Conservation (phyloP, 1,140 invertebrate genomes). For the Polyergus mexicanus region DNA sequence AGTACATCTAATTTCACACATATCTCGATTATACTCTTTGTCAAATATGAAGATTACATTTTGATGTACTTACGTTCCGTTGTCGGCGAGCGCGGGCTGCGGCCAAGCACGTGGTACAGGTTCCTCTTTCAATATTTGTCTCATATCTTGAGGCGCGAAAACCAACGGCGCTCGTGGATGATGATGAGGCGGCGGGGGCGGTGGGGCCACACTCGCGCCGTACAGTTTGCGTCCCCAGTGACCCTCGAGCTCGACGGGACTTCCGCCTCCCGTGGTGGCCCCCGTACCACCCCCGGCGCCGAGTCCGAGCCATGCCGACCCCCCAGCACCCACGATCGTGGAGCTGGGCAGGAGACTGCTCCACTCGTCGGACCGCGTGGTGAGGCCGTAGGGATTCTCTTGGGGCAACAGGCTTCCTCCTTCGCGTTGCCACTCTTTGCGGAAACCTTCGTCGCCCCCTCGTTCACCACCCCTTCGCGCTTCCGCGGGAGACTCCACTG, state of each 20-base stretch:
- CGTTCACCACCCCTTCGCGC: conserved; percentile 52
- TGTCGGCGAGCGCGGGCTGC: conserved; percentile 83
- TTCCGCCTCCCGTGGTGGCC: conserved; percentile 81
- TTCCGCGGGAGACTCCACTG: conserved; percentile 55
- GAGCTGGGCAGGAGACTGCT: conserved; percentile 86
- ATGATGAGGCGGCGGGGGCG: conserved; percentile 85
- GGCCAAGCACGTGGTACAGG: conserved; percentile 85
- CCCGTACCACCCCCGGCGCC: conserved; percentile 82
- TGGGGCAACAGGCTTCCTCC: conserved; percentile 79
- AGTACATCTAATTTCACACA: not conserved
- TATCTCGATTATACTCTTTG: not conserved
- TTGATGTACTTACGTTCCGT: conserved; percentile 83
- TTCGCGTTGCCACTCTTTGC: conserved; percentile 69
- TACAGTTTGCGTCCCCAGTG: conserved; percentile 85
- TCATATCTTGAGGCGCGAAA: conserved; percentile 85
- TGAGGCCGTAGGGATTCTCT: conserved; percentile 83
- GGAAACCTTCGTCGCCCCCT: conserved; percentile 52
- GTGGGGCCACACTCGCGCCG: conserved; percentile 84
- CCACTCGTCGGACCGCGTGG: conserved; percentile 86
- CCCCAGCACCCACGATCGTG: conserved; percentile 86
- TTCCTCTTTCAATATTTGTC: conserved; percentile 86
- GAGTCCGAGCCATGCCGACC: conserved; percentile 85
- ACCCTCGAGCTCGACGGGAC: conserved; percentile 85
- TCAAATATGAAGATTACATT: conserved; percentile 7
- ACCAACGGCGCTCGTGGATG: conserved; percentile 84